A percentile compares a stretch with the other conserved stretches of the same genome.
Conservation (phyloP, 2,797 vertebrate species). For the Phataginus tricuspis region DNA sequence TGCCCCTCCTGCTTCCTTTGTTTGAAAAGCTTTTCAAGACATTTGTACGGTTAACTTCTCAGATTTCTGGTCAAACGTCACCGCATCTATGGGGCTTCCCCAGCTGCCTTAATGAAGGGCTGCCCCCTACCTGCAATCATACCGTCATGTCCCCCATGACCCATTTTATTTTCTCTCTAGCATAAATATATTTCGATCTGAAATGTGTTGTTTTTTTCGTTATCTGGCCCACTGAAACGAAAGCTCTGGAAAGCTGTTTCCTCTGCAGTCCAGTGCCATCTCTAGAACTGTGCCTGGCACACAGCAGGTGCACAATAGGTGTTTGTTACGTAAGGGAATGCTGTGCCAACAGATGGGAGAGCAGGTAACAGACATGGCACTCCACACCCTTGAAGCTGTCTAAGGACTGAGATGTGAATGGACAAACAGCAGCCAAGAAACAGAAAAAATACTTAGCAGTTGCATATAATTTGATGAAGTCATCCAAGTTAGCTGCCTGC, state of each 20-base stretch:
- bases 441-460: not conserved
- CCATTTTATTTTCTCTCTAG: not conserved
- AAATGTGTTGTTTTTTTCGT: not conserved
- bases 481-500: not conserved
- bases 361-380: not conserved
- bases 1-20: conserved; percentile 52
- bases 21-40: conserved; percentile 44
- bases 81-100: not conserved
- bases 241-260: not conserved
- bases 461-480: not conserved
- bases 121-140: not conserved
- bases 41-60: conserved; percentile 9
- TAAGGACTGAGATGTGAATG: not conserved
- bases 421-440: not conserved
- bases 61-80: conserved; percentile 43
- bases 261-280: not conserved
- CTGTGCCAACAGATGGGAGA: not conserved
- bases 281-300: not conserved
- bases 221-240: not conserved
- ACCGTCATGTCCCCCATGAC: not conserved
- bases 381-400: not conserved
- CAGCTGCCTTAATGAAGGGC: not conserved
- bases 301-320: not conserved
- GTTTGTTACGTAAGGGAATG: not conserved
- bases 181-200: not conserved